Conservation (phyloP, 2,113 vertebrate species). For the Benitochromis conjunctus region DNA sequence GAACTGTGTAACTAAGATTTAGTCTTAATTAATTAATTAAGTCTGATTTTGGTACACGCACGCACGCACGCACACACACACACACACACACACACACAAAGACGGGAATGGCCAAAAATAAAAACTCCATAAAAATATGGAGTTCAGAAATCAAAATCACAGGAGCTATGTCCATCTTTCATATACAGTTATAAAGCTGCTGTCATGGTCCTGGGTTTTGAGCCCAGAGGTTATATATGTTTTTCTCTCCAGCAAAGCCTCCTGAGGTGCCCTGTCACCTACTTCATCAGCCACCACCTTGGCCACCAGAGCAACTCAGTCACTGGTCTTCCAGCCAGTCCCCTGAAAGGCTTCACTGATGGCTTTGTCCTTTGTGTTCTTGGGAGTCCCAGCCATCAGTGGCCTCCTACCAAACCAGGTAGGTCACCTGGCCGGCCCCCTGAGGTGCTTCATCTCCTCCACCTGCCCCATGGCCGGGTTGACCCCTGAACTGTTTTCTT, state of each 20-base stretch:
- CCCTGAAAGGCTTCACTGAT: neutral
- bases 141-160: neutral
- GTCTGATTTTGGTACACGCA: too few relatives aligned
- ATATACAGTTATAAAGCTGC: neutral
- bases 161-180: neutral
- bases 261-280: neutral
- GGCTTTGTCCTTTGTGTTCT: neutral
- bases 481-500: neutral
- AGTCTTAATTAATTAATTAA: too few relatives aligned
- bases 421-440: too few relatives aligned
- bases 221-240: neutral
- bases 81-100: fast-evolving
- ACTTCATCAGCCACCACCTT: neutral
- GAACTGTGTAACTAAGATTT: neutral
- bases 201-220: neutral
- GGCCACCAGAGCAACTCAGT: neutral
- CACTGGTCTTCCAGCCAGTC: neutral
- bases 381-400: fast-evolving
- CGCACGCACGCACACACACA: too few relatives aligned
- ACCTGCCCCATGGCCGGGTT: neutral
- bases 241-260: neutral
- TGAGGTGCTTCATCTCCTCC: neutral
- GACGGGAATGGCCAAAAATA: neutral
- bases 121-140: neutral
- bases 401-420: neutral